Evolutionary conservation across 2,888 invertebrate species (phyloP).

Genomic region (Diarsia mendica): DNA sequence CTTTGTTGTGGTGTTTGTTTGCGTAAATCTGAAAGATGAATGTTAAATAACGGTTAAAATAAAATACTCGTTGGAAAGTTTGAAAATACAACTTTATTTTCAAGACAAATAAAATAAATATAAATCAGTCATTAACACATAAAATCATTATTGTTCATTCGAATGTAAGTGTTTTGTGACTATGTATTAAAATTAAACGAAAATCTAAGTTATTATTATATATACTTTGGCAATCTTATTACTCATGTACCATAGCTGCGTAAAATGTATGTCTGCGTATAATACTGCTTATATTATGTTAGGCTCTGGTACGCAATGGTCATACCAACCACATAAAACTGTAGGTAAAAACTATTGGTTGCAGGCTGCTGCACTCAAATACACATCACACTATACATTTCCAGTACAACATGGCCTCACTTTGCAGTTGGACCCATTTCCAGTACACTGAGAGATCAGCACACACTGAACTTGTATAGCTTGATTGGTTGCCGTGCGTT

Average conservation of each 20-base stretch:
- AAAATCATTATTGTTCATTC: slow-evolving; percentile 55
- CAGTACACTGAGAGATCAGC: no score
- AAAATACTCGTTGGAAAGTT: slow-evolving; percentile 59
- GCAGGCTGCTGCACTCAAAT: no score
- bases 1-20: not conserved
- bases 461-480: no score
- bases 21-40: no score
- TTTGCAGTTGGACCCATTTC: no score
- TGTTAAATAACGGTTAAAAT: not conserved
- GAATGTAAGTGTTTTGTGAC: slow-evolving; percentile 52
- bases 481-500: no score
- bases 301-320: slow-evolving; percentile 22
- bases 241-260: slow-evolving; percentile 26
- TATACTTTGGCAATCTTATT: slow-evolving; percentile 62
- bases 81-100: slow-evolving; percentile 67
- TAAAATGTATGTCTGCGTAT: slow-evolving; percentile 31
- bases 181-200: slow-evolving; percentile 36
- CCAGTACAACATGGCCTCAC: no score
- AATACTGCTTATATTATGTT: slow-evolving; percentile 57
- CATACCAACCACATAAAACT: not conserved
- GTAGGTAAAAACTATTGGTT: not conserved
- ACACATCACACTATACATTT: no score
- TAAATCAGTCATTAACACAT: slow-evolving; percentile 66
- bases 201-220: slow-evolving; percentile 46
- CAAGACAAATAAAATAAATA: slow-evolving; percentile 58